Evolutionary conservation across 1,140 invertebrate genomes (phyloP).

Genomic region (Atta cephalotes): DNA sequence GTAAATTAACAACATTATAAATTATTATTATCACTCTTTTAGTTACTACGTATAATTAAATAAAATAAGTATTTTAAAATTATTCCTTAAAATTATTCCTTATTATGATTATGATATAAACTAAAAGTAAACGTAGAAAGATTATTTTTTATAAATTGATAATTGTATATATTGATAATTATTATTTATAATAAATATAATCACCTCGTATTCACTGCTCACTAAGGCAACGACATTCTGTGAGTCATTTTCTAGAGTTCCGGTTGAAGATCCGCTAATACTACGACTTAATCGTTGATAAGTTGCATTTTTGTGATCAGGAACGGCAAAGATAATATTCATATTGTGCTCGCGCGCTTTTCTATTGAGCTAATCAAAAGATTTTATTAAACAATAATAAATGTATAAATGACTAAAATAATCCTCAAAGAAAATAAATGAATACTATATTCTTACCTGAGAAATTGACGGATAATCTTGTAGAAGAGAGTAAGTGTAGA

Average conservation of each 20-base stretch:
- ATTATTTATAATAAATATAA: slow-evolving; percentile 4
- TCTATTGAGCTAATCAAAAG: slow-evolving; percentile 81
- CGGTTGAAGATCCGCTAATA: slow-evolving; percentile 89
- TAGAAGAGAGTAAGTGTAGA: slow-evolving; percentile 89
- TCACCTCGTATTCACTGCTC: slow-evolving; percentile 90
- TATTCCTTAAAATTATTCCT: background rate
- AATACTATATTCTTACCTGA: slow-evolving; percentile 81
- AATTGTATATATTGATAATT: background rate
- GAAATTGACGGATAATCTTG: slow-evolving; percentile 91
- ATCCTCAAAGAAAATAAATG: background rate
- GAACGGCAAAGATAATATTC: slow-evolving; percentile 92
- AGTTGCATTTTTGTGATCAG: slow-evolving; percentile 56
- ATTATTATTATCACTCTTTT: slow-evolving; percentile 1
- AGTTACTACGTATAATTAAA: background rate
- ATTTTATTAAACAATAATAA: background rate
- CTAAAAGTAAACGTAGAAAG: background rate
- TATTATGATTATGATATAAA: background rate
- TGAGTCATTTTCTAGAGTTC: slow-evolving; percentile 90
- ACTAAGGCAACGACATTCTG: slow-evolving; percentile 92
- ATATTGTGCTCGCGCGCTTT: slow-evolving; percentile 90
- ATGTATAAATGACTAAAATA: background rate
- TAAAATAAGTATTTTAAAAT: background rate
- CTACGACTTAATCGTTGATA: slow-evolving; percentile 89
- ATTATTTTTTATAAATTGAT: slow-evolving; percentile 6
- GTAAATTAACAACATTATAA: slow-evolving; percentile 28